A percentile compares a stretch with the other conserved stretches of the same genome.
phyloP scores from a whole-genome alignment of 2,888 invertebrate species.

The Ligdia adustata region DNA sequence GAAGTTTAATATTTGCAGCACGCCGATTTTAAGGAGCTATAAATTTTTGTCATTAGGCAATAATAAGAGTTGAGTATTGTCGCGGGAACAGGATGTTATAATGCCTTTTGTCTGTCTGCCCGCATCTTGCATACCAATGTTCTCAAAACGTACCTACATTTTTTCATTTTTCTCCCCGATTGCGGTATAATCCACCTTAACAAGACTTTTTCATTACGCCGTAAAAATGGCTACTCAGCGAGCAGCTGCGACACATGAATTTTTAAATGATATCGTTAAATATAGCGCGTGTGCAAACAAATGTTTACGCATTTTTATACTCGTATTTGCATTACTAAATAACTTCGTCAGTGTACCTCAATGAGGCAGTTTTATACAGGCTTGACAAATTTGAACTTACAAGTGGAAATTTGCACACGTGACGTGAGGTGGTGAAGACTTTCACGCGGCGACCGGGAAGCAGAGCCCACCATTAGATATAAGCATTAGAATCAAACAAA shows the following conservation, averaged over 20 bases:
- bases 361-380: neutral
- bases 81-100: slow-evolving; percentile 80
- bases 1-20: slow-evolving; percentile 76
- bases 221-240: slow-evolving; percentile 55
- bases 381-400: neutral
- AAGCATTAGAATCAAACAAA: slow-evolving; percentile 66
- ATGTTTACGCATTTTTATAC: slow-evolving; percentile 39
- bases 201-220: slow-evolving; percentile 54
- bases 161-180: slow-evolving; percentile 46
- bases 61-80: slow-evolving; percentile 78
- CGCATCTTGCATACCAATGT: slow-evolving; percentile 79
- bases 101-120: slow-evolving; percentile 78
- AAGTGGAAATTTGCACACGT: slow-evolving; percentile 2
- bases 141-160: slow-evolving; percentile 57
- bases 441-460: slow-evolving; percentile 46
- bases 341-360: neutral
- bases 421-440: slow-evolving; percentile 16
- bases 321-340: slow-evolving; percentile 18
- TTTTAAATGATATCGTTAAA: slow-evolving; percentile 50
- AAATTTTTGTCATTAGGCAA: slow-evolving; percentile 82
- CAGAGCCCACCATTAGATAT: slow-evolving; percentile 57
- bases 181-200: slow-evolving; percentile 52
- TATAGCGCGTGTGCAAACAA: slow-evolving; percentile 46
- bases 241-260: slow-evolving; percentile 50
- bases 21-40: slow-evolving; percentile 78